Evolutionary conservation across 2,888 invertebrate genomes (phyloP), one percentile per base, ranked within the genome.

Genomic region (Nomada flava): DNA sequence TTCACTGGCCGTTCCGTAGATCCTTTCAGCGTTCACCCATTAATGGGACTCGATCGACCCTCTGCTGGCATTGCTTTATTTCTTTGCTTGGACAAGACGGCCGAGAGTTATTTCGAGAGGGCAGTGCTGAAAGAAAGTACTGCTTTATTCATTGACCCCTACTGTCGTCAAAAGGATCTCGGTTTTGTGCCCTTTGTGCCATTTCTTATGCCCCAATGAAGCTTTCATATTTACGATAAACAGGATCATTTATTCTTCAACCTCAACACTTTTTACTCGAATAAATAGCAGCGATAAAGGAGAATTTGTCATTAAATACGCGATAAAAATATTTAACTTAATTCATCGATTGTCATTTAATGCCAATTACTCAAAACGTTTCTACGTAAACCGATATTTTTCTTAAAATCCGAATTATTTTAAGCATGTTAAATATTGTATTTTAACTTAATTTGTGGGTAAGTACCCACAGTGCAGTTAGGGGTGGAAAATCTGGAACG

Each of bases 31-130:
- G 69, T 73, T 80, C 87, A 79, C 72, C 89, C 90, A 90, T 91
- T 90, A 91, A 90, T 88, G 86, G 89, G 88, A 88, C 89, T 86
- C 90, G 90, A 92, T 91, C 89, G 89, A 89, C 86, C 87, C 85
- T 85, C 75, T 52, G 67, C 68, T 67, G 69, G 76, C 81, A 82
- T 81, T 84, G 79, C 85, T 89, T 87, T 89, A 86, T 89, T 88
- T 90, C 81, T 83, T 77, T 83, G 79, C 86, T 77, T 80, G 86
- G 82, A 77, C 84, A 89, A 85, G 88, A 88, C 87, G 85, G 81
- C 76, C 67, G 74, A 68, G 71, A 79, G 83, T 82, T 83, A 79
- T 85, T 86, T 85, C 72, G 80, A 83, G 84, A 74, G 83, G 79
- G 77, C 80, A 82, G 63, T 74, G 75, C 55, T 73, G 80, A 84